Conservation (phyloP, 2,113 vertebrate species). For the Otolemur garnettii region DNA sequence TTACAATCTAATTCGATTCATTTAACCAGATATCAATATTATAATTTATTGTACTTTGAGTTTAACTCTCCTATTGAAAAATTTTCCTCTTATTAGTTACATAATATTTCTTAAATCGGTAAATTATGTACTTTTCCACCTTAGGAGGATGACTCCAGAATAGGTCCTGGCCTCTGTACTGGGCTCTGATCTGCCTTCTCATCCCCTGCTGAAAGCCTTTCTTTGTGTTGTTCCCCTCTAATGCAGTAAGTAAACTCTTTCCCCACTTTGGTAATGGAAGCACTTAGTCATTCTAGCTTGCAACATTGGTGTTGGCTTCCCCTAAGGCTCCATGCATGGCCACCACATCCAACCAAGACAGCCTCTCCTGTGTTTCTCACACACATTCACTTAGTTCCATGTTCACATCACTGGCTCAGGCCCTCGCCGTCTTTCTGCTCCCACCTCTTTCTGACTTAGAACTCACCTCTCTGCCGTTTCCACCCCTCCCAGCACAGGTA, state of each 20-base stretch:
- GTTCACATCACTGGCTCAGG: not conserved
- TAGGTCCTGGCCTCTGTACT: not conserved
- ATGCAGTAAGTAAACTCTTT: not conserved
- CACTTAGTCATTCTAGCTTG: not conserved
- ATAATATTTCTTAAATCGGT: not conserved
- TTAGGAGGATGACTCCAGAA: not conserved
- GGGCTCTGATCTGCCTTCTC: not conserved
- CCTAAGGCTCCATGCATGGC: not conserved
- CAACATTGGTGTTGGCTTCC: not conserved
- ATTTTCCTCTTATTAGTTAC: not conserved
- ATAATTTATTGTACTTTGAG: slow-evolving; percentile 9
- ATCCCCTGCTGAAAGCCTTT: not conserved
- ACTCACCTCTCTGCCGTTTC: not conserved
- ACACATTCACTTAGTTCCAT: not conserved
- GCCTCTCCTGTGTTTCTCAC: not conserved
- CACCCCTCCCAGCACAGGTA: rapidly evolving
- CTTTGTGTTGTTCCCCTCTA: not conserved
- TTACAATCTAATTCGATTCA: not conserved
- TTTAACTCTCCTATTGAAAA: slow-evolving; percentile 61
- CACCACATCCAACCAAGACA: not conserved
- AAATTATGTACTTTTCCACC: not conserved
- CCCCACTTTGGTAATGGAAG: not conserved
- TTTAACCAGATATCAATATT: not conserved
- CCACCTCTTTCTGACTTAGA: not conserved
- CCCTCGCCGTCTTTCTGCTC: not conserved